These are phyloP conservation scores for Megaceryle alcyon DNA, from an alignment of 2,797 vertebrate genomes.

Conservation along the genomic window DNA sequence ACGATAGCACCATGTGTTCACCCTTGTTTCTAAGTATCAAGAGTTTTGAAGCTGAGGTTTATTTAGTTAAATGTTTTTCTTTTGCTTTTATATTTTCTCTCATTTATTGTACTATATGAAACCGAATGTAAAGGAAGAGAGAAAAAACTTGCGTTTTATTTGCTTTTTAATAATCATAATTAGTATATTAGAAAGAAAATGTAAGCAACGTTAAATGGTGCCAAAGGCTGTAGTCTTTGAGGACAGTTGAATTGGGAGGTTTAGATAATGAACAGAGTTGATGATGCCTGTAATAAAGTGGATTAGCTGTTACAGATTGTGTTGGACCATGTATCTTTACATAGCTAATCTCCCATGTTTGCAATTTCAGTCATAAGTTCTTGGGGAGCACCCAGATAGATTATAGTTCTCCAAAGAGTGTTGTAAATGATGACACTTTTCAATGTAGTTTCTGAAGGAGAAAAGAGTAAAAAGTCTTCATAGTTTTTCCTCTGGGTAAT, in stretches of 20 bases:
- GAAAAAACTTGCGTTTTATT: not conserved
- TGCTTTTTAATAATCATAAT: slow-evolving; percentile 58
- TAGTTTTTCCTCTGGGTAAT: not conserved
- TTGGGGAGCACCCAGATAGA: not conserved
- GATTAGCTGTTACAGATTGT: slow-evolving; percentile 32
- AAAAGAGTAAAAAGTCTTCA: not conserved
- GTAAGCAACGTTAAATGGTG: slow-evolving; percentile 23
- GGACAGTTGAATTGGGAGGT: not conserved
- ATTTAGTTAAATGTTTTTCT: slow-evolving; percentile 54
- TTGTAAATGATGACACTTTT: not conserved
- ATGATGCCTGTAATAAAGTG: slow-evolving; percentile 27
- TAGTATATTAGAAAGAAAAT: slow-evolving; percentile 34
- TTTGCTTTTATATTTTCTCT: not conserved
- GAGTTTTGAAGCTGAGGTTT: slow-evolving; percentile 18
- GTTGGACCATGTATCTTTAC: slow-evolving; percentile 2
- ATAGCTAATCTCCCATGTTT: not conserved
- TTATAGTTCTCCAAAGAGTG: not conserved
- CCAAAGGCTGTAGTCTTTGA: slow-evolving; percentile 20
- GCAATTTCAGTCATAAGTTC: not conserved
- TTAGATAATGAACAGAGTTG: slow-evolving; percentile 38
- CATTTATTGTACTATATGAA: slow-evolving; percentile 14
- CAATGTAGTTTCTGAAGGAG: not conserved
- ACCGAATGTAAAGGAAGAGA: not conserved
- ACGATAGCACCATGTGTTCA: not conserved
- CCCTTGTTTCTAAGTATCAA: slow-evolving; percentile 20